phyloP scores from a whole-genome alignment of 2,797 vertebrate genomes.

The Toxotes lorentzi region DNA sequence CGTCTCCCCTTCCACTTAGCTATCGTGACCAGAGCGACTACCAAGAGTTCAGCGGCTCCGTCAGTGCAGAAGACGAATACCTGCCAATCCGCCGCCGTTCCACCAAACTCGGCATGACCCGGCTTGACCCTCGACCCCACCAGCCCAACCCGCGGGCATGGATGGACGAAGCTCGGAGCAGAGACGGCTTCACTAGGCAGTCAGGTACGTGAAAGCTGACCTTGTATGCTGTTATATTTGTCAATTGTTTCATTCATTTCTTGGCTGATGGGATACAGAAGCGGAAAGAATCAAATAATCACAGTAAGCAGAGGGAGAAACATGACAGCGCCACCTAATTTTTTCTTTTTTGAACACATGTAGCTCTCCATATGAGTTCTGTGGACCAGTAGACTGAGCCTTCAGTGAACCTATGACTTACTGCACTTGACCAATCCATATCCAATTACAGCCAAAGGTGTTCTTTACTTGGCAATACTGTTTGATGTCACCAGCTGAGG shows the following conservation, averaged over 20 bases:
- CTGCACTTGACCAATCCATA: slow-evolving; percentile 62
- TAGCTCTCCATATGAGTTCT: slow-evolving; percentile 1
- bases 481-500: slow-evolving; percentile 75
- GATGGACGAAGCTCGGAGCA: slow-evolving; percentile 81
- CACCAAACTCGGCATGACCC: slow-evolving; percentile 78
- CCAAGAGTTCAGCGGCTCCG: slow-evolving; percentile 74
- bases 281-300: not conserved
- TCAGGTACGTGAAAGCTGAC: slow-evolving; percentile 67
- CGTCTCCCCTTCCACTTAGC: slow-evolving; percentile 59
- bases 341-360: slow-evolving; percentile 6
- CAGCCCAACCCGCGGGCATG: slow-evolving; percentile 78
- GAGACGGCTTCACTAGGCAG: slow-evolving; percentile 67
- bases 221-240: not conserved
- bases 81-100: slow-evolving; percentile 37
- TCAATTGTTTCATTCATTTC: not conserved
- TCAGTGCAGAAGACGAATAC: slow-evolving; percentile 80
- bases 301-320: not conserved
- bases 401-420: slow-evolving; percentile 58
- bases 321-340: not conserved
- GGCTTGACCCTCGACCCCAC: slow-evolving; percentile 80
- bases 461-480: slow-evolving; percentile 74
- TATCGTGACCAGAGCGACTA: slow-evolving; percentile 77
- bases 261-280: not conserved
- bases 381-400: slow-evolving; percentile 7
- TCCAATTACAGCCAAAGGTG: slow-evolving; percentile 81